Evolutionary conservation across 2,797 vertebrate genomes (phyloP).

Genomic region (Smutsia gigantea): DNA sequence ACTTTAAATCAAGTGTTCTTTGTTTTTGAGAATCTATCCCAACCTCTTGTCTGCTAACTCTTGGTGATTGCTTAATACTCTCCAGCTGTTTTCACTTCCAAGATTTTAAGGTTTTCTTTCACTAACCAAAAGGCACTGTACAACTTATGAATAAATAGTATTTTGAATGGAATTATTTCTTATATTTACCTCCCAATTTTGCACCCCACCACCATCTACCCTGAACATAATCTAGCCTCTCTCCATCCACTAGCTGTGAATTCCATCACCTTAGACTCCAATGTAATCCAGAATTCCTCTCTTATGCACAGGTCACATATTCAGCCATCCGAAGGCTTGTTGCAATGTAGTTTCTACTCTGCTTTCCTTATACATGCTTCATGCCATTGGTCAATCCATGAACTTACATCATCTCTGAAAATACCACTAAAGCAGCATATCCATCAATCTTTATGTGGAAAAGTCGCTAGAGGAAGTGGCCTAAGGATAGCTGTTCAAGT

Average conservation of each 20-base stretch:
- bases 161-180: slow-evolving; percentile 41
- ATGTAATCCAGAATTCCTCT: background rate
- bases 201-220: background rate
- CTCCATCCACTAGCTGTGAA: background rate
- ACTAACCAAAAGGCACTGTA: background rate
- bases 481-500: background rate
- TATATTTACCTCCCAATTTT: background rate
- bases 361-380: background rate
- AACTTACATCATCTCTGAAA: slow-evolving; percentile 28
- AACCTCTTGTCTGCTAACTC: slow-evolving; percentile 8
- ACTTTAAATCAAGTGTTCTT: slow-evolving; percentile 55
- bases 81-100: slow-evolving; percentile 52
- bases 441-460: background rate
- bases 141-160: slow-evolving; percentile 25
- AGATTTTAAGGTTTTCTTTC: slow-evolving; percentile 28
- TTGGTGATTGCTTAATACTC: slow-evolving; percentile 44
- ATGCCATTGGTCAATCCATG: background rate
- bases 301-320: background rate
- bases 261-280: background rate
- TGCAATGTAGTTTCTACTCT: background rate
- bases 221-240: background rate
- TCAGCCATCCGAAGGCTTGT: background rate
- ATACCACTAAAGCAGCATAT: background rate
- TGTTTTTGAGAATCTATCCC: slow-evolving; percentile 30
- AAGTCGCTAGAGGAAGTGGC: background rate